Evolutionary conservation across 2,113 vertebrate species (phyloP), one percentile per base, ranked within the genome.

Genomic region (Tinamus guttatus): DNA sequence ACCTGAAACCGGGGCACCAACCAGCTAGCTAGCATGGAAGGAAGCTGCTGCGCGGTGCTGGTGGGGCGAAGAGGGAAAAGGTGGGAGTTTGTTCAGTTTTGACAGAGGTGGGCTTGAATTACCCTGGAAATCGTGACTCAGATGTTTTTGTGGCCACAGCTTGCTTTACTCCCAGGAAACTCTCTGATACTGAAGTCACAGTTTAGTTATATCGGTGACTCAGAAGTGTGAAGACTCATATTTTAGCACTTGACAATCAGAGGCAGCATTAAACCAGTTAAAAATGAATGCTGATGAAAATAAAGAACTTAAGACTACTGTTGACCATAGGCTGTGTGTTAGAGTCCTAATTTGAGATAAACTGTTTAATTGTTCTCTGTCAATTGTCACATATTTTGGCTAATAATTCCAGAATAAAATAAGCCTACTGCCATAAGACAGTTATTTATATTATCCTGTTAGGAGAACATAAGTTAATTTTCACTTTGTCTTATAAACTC

Each of bases 191-290:
- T 97, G 90, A 98, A 98, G 98, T 98, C 98, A 98, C 98, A 98
- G 98, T 98, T 98, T 98, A 98, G 98, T 99, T 98, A 98, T 98
- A 98, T 98, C 89, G 97, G 98, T 99, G 99, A 99, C 98, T 99
- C 99, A 99, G 98, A 99, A 98, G 99, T 99, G 99, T 98, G 99
- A 99, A 99, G 95, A 98, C 98, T 99, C 97, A 97, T 99, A 98
- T 99, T 99, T 99, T 99, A 99, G 98, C 99, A 99, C 99, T 98
- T 98, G 98, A 96, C 96, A 98, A 98, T 97, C 98, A 97, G 93
- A 98, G 92, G 90, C 97, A 97, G 97, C 97, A 98, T 98, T 97
- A 98, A 99, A 98, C 97, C 97, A 98, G 96, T 97, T 97, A 91
- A 98, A 98, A 98, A 98, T 98, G 97, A 98, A 97, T 91, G 67